Base-by-base conservation (phyloP, 1,140 invertebrate genomes). In the Thrips palmi region DNA sequence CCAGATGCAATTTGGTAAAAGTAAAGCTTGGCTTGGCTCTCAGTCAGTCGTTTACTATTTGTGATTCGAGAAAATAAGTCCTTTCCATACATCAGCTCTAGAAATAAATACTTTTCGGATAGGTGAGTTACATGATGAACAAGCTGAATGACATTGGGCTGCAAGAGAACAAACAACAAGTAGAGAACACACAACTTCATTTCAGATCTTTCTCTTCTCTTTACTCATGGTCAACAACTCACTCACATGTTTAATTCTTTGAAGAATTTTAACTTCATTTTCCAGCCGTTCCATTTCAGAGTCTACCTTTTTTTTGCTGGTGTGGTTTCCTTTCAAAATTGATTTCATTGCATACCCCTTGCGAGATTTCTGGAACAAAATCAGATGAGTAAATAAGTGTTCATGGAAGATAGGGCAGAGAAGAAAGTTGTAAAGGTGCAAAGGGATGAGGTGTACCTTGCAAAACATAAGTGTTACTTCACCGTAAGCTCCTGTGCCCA, bases 51-150 rank as follows among this genome's bases (percentile, higher is more conserved):
- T 24, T 59, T 62, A 7, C 64, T 56, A 23, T 62, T 67, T 25
- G 67, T 57, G 21, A 85, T 71, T 33, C 70, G 59, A 42, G 82
- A 73, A 51, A 81, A 78, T 22, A 92, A 52, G 57, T 89, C 84
- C 2, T 85, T 85, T n/a, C 85, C 85, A 51, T 80, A 72, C 70
- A 91, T 83, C 52, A 86, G 63, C 55, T 91, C 85, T 33, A 92
- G 55, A n/a, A n/a, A n/a, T n/a, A n/a, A n/a, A n/a, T n/a, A n/a
- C n/a, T n/a, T n/a, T n/a, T n/a, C n/a, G n/a, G n/a, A n/a, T n/a
- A n/a, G n/a, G n/a, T n/a, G n/a, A n/a, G n/a, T n/a, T n/a, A n/a
- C n/a, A n/a, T n/a, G n/a, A n/a, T n/a, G n/a, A n/a, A n/a, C n/a
- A n/a, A n/a, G n/a, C n/a, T n/a, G n/a, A n/a, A n/a, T n/a, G n/a